Percentiles rank a stretch among this genome's conserved stretches.
phyloP scores from a whole-genome alignment of 2,797 vertebrate species.

The Eutrigla gurnardus region DNA sequence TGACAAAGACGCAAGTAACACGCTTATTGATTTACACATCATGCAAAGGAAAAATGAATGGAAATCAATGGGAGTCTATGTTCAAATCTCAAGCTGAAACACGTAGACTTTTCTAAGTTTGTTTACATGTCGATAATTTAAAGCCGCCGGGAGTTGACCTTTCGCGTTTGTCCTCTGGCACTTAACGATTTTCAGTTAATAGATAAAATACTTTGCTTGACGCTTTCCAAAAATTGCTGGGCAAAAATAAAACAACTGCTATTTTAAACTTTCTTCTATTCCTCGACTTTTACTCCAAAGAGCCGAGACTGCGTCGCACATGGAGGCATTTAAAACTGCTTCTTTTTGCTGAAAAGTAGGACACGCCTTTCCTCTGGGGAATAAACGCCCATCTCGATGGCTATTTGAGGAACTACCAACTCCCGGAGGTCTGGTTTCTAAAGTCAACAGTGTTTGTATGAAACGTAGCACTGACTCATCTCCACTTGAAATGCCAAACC shows the following conservation, averaged over 20 bases:
- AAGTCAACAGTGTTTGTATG: constrained; percentile 67
- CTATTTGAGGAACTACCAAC: constrained; percentile 68
- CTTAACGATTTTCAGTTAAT: neutral
- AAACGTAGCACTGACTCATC: constrained; percentile 55
- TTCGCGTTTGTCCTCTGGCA: constrained; percentile 25
- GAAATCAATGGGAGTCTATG: constrained; percentile 11
- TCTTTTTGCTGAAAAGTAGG: constrained; percentile 56
- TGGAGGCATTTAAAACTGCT: constrained; percentile 52
- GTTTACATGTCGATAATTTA: constrained; percentile 22
- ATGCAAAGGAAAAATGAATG: neutral
- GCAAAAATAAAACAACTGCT: constrained; percentile 9
- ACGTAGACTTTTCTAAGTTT: constrained; percentile 31
- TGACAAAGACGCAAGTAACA: neutral
- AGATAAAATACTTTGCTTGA: constrained; percentile 9
- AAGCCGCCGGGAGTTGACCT: constrained; percentile 17
- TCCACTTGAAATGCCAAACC: constrained; percentile 61
- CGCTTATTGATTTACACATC: too few relatives aligned
- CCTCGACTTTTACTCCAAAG: constrained; percentile 22
- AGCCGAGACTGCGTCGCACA: constrained; percentile 34
- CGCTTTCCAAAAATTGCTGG: neutral
- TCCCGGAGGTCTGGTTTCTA: constrained; percentile 62
- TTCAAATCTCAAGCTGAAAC: constrained; percentile 16
- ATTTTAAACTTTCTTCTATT: constrained; percentile 28
- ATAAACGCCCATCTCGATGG: constrained; percentile 55
- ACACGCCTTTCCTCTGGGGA: constrained; percentile 65